These are phyloP conservation scores for Bradypodion ventrale DNA, from an alignment of 2,797 vertebrate species.

Conservation along the genomic window DNA sequence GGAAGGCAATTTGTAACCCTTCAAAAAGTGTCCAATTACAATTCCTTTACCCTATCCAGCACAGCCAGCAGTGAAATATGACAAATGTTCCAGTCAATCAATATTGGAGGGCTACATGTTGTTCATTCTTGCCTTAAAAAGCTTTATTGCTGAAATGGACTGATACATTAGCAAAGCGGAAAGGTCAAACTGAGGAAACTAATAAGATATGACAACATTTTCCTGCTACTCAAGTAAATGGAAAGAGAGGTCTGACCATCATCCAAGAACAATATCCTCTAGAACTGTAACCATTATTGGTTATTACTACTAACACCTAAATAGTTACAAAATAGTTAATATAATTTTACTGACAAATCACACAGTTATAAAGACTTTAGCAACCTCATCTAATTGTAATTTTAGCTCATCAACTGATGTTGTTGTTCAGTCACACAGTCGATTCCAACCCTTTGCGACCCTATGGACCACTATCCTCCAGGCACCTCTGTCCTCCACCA, in stretches of 20 bases:
- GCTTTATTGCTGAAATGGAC: background rate
- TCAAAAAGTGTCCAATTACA: background rate
- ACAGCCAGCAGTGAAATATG: background rate
- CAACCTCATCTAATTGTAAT: background rate
- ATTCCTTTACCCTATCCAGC: background rate
- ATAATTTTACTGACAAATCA: background rate
- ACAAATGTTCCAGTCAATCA: too few relatives aligned
- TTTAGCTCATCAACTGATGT: background rate
- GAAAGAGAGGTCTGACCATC: background rate
- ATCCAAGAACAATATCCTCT: background rate
- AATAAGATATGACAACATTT: background rate
- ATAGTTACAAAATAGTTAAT: slow-evolving; percentile 1
- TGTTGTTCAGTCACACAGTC: too few relatives aligned
- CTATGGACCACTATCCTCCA: too few relatives aligned
- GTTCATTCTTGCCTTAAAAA: background rate
- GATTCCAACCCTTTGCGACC: too few relatives aligned
- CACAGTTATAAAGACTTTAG: background rate
- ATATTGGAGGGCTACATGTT: background rate
- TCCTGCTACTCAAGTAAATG: background rate
- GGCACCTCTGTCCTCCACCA: too few relatives aligned
- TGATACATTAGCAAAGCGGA: background rate
- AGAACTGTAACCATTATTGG: background rate
- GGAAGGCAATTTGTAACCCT: background rate
- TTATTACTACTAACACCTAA: background rate
- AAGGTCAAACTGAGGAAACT: background rate